Evolutionary conservation across 1,140 invertebrate species (phyloP).

Genomic region (Bombus impatiens): DNA sequence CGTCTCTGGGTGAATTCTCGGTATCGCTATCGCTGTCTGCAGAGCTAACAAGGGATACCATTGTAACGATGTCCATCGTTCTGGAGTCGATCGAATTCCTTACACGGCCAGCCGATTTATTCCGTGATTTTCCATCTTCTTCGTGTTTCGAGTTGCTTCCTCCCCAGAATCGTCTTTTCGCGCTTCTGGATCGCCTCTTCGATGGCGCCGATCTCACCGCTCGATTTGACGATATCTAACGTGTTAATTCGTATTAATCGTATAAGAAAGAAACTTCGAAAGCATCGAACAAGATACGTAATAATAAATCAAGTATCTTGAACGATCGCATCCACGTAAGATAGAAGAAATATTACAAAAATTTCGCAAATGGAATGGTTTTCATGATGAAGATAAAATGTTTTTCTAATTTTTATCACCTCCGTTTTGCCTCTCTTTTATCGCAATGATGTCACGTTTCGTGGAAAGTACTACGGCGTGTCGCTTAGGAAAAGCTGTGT

Average conservation of each 20-base stretch:
- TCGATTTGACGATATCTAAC: constrained; percentile 54
- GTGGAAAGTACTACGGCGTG: background rate
- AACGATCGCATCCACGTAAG: too few species aligned
- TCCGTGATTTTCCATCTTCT: constrained; percentile 50
- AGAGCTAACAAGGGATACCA: constrained; percentile 84
- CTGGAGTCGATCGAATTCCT: constrained; percentile 56
- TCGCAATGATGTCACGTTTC: background rate
- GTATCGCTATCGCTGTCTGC: constrained; percentile 83
- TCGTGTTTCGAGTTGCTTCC: constrained; percentile 52
- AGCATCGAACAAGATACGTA: background rate
- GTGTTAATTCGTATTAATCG: background rate
- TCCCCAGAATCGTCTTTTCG: constrained; percentile 68
- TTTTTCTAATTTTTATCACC: too few species aligned
- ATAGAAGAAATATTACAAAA: too few species aligned
- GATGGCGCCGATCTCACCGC: constrained; percentile 75
- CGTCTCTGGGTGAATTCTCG: constrained; percentile 73
- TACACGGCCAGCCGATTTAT: constrained; percentile 34
- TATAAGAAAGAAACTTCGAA: background rate
- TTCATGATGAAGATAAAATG: background rate
- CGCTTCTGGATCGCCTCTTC: constrained; percentile 74
- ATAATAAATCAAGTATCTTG: too few species aligned
- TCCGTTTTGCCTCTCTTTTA: background rate
- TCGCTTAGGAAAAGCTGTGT: too few species aligned
- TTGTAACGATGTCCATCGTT: constrained; percentile 81
- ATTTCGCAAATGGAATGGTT: background rate